Evolutionary conservation across 2,888 invertebrate genomes (phyloP).

Genomic region (Hoplodrina ambigua): DNA sequence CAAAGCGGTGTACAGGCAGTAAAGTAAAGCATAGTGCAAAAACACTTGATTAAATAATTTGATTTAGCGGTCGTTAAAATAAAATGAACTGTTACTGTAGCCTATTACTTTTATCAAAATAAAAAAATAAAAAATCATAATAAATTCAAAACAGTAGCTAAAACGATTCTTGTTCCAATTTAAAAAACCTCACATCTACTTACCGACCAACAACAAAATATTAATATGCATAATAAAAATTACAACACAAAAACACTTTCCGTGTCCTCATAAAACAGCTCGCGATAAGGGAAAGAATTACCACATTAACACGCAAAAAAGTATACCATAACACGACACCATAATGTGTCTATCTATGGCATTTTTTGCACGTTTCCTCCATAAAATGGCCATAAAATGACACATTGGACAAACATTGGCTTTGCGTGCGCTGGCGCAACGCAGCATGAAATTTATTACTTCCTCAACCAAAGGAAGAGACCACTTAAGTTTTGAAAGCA

Average conservation of each 20-base stretch:
- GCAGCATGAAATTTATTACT: constrained; percentile 64
- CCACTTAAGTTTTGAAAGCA: constrained; percentile 58
- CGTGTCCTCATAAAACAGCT: constrained; percentile 53
- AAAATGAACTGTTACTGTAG: no score
- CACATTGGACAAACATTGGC: constrained; percentile 55
- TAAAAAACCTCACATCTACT: constrained; percentile 15
- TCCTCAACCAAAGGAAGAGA: constrained; percentile 60
- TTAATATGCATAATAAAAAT: constrained; percentile 46
- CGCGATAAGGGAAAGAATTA: constrained; percentile 54
- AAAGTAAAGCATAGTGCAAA: no score
- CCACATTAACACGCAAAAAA: constrained; percentile 57
- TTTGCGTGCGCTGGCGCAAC: constrained; percentile 50
- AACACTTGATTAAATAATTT: no score
- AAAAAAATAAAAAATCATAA: background rate
- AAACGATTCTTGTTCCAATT: background rate
- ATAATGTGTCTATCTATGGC: constrained; percentile 55
- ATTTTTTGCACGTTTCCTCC: constrained; percentile 64
- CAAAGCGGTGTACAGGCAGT: no score
- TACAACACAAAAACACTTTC: constrained; percentile 46
- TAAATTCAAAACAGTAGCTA: background rate
- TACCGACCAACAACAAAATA: constrained; percentile 9
- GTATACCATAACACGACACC: constrained; percentile 43
- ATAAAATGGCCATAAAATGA: constrained; percentile 63
- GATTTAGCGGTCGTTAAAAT: no score
- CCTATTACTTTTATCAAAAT: no score